Evolutionary conservation across 2,113 vertebrate genomes (phyloP).

Genomic region (Indicator maculatus): DNA sequence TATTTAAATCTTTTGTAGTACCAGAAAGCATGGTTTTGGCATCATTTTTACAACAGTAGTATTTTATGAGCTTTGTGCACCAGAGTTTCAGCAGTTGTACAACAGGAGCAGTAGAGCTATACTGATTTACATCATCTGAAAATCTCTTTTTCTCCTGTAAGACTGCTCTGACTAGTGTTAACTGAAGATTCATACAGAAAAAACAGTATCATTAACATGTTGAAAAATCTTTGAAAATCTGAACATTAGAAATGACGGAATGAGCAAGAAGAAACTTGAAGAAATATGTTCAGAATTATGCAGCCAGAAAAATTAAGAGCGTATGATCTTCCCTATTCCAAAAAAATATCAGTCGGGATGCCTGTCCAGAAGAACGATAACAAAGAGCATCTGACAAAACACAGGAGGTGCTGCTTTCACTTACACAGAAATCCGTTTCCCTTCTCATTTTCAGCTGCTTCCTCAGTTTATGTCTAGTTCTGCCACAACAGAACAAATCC

Average conservation of each 20-base stretch:
- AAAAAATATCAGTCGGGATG: background rate
- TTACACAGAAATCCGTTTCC: background rate
- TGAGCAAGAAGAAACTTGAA: background rate
- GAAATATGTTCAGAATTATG: background rate
- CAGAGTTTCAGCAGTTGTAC: background rate
- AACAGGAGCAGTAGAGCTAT: background rate
- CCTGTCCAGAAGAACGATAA: background rate
- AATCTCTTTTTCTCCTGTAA: background rate
- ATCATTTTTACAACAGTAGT: background rate
- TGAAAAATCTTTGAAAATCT: background rate
- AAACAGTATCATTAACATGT: background rate
- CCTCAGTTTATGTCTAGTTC: background rate
- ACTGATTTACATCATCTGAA: background rate
- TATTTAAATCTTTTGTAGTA: background rate
- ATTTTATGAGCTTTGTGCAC: background rate
- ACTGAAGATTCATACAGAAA: background rate
- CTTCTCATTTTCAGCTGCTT: background rate
- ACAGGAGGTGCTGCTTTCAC: background rate
- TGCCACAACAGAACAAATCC: background rate
- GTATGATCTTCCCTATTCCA: background rate
- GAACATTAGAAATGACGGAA: background rate
- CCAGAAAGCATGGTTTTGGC: background rate
- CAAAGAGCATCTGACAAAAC: background rate
- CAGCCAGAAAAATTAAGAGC: background rate
- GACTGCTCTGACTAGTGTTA: background rate